Percentiles rank a stretch among this genome's conserved stretches.
Evolutionary conservation across 2,113 vertebrate genomes (phyloP).

Genomic region (Otolemur garnettii): DNA sequence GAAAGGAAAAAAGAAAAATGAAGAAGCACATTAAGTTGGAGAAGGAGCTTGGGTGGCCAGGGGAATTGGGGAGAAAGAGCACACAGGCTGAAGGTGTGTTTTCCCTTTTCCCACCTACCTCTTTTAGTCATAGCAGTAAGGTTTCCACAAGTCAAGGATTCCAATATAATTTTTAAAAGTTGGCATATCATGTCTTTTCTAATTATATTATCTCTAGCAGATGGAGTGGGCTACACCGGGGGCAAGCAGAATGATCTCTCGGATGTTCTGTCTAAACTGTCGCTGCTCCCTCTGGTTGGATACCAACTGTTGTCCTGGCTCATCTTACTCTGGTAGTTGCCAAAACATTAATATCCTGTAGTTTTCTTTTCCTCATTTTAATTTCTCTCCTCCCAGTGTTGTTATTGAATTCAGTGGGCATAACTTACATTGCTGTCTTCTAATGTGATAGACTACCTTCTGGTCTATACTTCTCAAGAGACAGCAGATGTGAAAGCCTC

Average conservation of each 20-base stretch:
- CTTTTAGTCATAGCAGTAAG: not conserved
- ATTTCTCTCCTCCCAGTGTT: not conserved
- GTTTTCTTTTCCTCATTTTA: not conserved
- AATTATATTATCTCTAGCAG: not conserved
- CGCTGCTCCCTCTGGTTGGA: not conserved
- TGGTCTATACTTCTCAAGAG: not conserved
- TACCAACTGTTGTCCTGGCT: not conserved
- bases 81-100: not conserved
- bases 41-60: not conserved
- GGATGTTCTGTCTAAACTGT: not conserved
- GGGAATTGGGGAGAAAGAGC: not conserved
- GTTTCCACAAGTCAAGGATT: not conserved
- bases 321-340: not conserved
- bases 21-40: not conserved
- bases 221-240: not conserved
- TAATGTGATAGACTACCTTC: not conserved
- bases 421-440: not conserved
- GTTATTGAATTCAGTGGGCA: conserved; percentile 30
- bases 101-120: not conserved
- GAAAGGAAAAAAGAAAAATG: too few species aligned
- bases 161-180: not conserved
- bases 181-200: not conserved
- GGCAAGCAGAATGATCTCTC: not conserved
- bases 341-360: conserved; percentile 23
- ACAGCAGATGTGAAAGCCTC: not conserved